A percentile compares a stretch with the other conserved stretches of the same genome.
Conservation (phyloP, 30 jellyfish, hydroid and myxozoan genomes). For the Pelagia noctiluca region DNA sequence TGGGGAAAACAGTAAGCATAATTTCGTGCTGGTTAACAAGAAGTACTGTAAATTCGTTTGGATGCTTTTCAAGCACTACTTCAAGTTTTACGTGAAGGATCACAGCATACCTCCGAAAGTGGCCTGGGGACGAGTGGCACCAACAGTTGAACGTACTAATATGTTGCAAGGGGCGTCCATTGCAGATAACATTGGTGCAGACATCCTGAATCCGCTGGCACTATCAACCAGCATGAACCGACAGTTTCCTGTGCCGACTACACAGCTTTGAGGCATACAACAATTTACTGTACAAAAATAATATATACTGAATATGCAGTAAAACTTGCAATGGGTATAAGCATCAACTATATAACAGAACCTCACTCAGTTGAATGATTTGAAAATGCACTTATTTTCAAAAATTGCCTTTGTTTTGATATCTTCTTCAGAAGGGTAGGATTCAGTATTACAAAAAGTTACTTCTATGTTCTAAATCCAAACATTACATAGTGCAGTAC, state of each 20-base stretch:
- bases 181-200: slow-evolving; percentile 20
- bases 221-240: neutral
- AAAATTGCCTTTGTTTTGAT: too few species aligned
- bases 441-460: too few species aligned
- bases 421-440: too few species aligned
- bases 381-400: too few species aligned
- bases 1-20: slow-evolving; percentile 89
- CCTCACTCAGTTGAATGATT: too few species aligned
- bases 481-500: too few species aligned
- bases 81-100: slow-evolving; percentile 80
- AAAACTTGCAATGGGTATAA: too few species aligned
- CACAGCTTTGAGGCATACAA: slow-evolving; percentile 14
- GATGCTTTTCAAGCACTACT: slow-evolving; percentile 67
- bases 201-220: slow-evolving; percentile 21
- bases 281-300: neutral
- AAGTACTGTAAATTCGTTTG: slow-evolving; percentile 77
- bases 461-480: too few species aligned
- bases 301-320: too few species aligned
- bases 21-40: slow-evolving; percentile 51
- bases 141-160: slow-evolving; percentile 74
- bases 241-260: slow-evolving; percentile 2
- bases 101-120: slow-evolving; percentile 85
- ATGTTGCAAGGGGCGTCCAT: slow-evolving; percentile 54
- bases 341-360: too few species aligned
- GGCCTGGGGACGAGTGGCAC: slow-evolving; percentile 95